Evolutionary conservation across 2,797 vertebrate species (phyloP), one percentile per base, ranked within the genome.

Genomic region (Chaetodon trifasciatus): DNA sequence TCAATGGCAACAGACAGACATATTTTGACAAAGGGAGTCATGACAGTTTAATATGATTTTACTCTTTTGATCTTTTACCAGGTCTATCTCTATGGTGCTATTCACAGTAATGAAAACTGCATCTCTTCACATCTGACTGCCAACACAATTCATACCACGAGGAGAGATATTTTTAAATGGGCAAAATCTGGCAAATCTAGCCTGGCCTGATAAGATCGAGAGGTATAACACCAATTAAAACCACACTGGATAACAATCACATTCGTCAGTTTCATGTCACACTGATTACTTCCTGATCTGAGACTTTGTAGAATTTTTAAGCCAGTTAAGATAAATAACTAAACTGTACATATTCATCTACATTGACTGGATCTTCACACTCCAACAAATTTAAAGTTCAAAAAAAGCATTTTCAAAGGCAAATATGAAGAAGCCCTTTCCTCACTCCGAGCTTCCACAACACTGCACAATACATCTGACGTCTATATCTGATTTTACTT

Each of bases 11-110:
- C 58, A 68, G 72, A 77, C 56, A 73, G 53, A 75, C 42, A 35
- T 52, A 69, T 86, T 89, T 83, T 85, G 82, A 90, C 74, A 90
- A 82, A 80, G 52, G 47, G 42, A 88, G 57, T 72, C 62, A 81
- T 78, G 67, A 74, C 69, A 79, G 57, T 82, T 84, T 86, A 84
- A 91, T 79, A 76, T 77, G 62, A 82, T 79, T 85, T 78, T n/a
- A 63, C 53, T 79, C 50, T 78, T 88, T 81, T 83, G 82, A 79
- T 88, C 78, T 84, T 80, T 84, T 67, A 70, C 63, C 40, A 64
- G 74, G 81, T 86, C 57, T 70, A 67, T 86, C 86, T 88, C 82
- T 50, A 52, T 1, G 11, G 74, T 76, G 46, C 75, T 76, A 77
- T 83, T 91, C 55, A 69, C 65, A 74, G 24, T 65, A 83, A 70